Evolutionary conservation across 2,888 invertebrate species (phyloP), one percentile per base, ranked within the genome.

Genomic region (Sesia bembeciformis): DNA sequence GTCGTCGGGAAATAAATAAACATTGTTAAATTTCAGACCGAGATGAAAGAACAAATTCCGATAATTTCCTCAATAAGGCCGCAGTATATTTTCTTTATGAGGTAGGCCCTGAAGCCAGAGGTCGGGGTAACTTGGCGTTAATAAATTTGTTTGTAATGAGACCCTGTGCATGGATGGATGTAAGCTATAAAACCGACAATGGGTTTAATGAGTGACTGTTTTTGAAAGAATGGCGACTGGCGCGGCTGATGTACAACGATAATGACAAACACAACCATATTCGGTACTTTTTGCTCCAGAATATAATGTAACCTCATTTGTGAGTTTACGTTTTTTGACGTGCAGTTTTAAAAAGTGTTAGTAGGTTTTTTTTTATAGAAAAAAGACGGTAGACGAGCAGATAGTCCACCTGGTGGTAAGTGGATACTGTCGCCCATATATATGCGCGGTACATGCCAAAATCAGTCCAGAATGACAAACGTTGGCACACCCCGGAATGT

Each of bases 101-200:
- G 52, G 53, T 40, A 41, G 8, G 8, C n/a, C 40, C 7, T 41
- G 23, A 42, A 50, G 50, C 40, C 4, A 39, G 38, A 50, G 41
- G 39, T 40, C 4, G 40, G 41, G n/a, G 8, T 52, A 52, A 52
- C 8, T 52, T 40, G 51, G 41, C 60, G 68, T 62, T 68, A 67
- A 71, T 78, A 76, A 74, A 75, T 74, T 71, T 68, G 57, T 56
- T 59, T 57, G 66, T 70, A 75, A 78, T 72, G 72, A 78, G 68
- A 63, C 42, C 40, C 62, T 56, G 60, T 65, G 57, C 60, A 57
- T 58, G 61, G 60, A 62, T 56, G 56, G 65, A 68, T 65, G 69
- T 63, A 63, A 67, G 70, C 64, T 65, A 68, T 67, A 66, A 67
- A 60, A 61, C 65, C 67, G 61, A 72, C 68, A 72, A 74, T 68